Percentiles rank a stretch among this genome's conserved stretches.
phyloP scores from a whole-genome alignment of 2,797 vertebrate genomes.

The Muscicapa comitata region DNA sequence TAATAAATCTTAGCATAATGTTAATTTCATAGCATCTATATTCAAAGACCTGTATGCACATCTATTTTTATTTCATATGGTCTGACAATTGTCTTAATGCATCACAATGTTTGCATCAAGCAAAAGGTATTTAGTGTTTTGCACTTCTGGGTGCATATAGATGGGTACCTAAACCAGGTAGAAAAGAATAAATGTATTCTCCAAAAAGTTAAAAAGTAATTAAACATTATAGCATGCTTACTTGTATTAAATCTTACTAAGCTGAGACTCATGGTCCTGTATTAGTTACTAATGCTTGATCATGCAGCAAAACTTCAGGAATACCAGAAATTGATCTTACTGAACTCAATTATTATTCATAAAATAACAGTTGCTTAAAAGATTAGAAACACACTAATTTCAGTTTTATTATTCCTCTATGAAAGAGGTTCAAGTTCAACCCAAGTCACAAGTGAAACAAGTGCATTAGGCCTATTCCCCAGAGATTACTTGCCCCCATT shows the following conservation, averaged over 20 bases:
- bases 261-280: background rate
- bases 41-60: background rate
- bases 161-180: background rate
- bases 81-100: background rate
- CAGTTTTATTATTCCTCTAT: background rate
- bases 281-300: background rate
- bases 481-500: background rate
- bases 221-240: background rate
- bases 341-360: background rate
- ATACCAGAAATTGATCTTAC: background rate
- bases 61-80: background rate
- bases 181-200: background rate
- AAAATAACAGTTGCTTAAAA: background rate
- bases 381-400: background rate
- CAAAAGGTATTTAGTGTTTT: background rate
- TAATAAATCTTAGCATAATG: background rate
- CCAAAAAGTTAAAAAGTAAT: background rate
- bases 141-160: background rate
- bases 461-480: conserved; percentile 32
- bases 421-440: conserved; percentile 16
- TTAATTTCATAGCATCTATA: background rate
- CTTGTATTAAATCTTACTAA: background rate
- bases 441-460: conserved; percentile 53
- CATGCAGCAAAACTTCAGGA: background rate
- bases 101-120: background rate